Percentiles rank a stretch among this genome's conserved stretches.
Evolutionary conservation across 2,888 invertebrate species (phyloP).

Genomic region (Hedya salicella): DNA sequence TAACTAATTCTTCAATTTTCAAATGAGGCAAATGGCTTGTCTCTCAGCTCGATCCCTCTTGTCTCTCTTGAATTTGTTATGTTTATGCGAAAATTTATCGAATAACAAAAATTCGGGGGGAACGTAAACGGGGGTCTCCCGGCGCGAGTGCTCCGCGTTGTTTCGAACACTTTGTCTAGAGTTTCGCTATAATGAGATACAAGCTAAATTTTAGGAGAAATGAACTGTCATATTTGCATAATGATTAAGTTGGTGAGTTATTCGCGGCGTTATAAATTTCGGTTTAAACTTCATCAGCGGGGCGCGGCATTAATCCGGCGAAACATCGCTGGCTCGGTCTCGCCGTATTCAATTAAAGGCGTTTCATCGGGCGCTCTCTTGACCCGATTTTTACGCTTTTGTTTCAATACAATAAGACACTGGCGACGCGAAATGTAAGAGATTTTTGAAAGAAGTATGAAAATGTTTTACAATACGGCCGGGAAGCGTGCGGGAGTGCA

Average conservation of each 20-base stretch:
- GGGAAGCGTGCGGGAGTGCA: background rate
- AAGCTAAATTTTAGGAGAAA: slow-evolving; percentile 24
- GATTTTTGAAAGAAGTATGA: slow-evolving; percentile 33
- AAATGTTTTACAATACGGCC: slow-evolving; percentile 36
- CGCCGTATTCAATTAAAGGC: slow-evolving; percentile 38
- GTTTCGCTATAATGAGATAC: slow-evolving; percentile 36
- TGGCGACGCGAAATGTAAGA: slow-evolving; percentile 44
- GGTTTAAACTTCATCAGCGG: slow-evolving; percentile 6
- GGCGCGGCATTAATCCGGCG: background rate
- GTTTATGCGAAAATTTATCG: slow-evolving; percentile 35
- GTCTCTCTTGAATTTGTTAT: slow-evolving; percentile 8
- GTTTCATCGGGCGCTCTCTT: slow-evolving; percentile 56
- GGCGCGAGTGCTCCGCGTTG: slow-evolving; percentile 27
- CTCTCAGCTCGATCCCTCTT: slow-evolving; percentile 20
- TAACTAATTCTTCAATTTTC: slow-evolving; percentile 50
- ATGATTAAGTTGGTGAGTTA: slow-evolving; percentile 33
- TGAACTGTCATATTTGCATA: slow-evolving; percentile 37
- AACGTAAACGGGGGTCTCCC: slow-evolving; percentile 3
- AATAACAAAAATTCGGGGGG: slow-evolving; percentile 34
- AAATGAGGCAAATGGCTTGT: slow-evolving; percentile 26
- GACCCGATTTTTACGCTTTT: slow-evolving; percentile 75
- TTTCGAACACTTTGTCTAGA: slow-evolving; percentile 32
- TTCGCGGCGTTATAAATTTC: background rate
- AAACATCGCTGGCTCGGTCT: background rate
- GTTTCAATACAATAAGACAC: slow-evolving; percentile 80